Evolutionary conservation across 2,888 invertebrate species (phyloP).

Genomic region (Philereme transversata): DNA sequence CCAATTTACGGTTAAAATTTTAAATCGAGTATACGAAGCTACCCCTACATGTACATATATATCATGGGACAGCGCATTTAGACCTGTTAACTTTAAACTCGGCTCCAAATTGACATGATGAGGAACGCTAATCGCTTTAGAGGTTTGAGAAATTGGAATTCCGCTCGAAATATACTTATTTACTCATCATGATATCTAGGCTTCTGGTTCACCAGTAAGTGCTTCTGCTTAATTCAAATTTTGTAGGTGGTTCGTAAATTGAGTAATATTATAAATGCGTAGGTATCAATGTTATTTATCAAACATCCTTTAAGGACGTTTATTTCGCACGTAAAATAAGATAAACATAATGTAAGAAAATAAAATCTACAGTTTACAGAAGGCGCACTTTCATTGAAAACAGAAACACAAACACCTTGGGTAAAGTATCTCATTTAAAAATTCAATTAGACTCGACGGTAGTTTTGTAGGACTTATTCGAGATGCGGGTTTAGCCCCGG

Average conservation of each 20-base stretch:
- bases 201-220: not conserved
- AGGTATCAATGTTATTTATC: not conserved
- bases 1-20: constrained; percentile 58
- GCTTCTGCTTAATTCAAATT: not conserved
- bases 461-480: constrained; percentile 22
- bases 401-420: constrained; percentile 15
- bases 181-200: constrained; percentile 11
- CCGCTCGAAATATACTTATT: constrained; percentile 14
- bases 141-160: constrained; percentile 33
- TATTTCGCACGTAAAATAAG: no score
- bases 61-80: constrained; percentile 24
- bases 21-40: constrained; percentile 49
- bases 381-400: constrained; percentile 1
- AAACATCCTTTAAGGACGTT: not conserved
- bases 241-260: not conserved
- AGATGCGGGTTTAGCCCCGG: constrained; percentile 11
- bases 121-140: constrained; percentile 37
- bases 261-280: not conserved
- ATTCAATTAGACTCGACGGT: constrained; percentile 22
- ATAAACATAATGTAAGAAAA: not conserved
- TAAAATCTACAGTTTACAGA: constrained; percentile 2
- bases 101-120: constrained; percentile 36
- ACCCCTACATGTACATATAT: constrained; percentile 20
- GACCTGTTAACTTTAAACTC: constrained; percentile 37
- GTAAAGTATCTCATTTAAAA: constrained; percentile 19